Conservation (phyloP, 1,140 invertebrate genomes). For the Conus ventricosus region DNA sequence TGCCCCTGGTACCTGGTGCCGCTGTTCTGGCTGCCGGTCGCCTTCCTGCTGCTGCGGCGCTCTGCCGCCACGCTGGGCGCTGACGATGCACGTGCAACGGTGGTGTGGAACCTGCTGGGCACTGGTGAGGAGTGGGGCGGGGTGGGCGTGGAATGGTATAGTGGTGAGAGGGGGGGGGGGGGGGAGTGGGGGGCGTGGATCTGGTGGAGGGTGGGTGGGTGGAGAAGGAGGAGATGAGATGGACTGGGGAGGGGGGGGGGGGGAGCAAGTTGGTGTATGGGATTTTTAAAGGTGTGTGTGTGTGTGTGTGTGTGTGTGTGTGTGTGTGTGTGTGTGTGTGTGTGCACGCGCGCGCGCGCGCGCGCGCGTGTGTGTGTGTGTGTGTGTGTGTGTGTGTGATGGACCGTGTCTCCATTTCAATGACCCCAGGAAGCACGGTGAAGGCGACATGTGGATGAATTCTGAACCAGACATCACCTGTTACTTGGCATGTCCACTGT, state of each 20-base stretch:
- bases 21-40: slow-evolving; percentile 73
- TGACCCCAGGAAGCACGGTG: too few relatives aligned
- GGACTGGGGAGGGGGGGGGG: background rate
- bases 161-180: too few relatives aligned
- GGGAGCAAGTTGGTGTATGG: background rate
- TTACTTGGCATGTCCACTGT: too few relatives aligned
- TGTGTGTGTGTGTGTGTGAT: too few relatives aligned
- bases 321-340: too few relatives aligned
- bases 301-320: too few relatives aligned
- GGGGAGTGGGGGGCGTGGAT: too few relatives aligned
- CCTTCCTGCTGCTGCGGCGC: slow-evolving; percentile 44
- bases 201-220: background rate
- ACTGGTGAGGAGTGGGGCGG: background rate
- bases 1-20: slow-evolving; percentile 75
- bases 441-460: too few relatives aligned
- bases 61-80: slow-evolving; percentile 23
- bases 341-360: too few relatives aligned
- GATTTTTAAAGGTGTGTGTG: background rate
- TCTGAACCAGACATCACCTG: too few relatives aligned
- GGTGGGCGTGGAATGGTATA: background rate
- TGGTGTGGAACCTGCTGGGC: slow-evolving; percentile 2
- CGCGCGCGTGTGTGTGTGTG: too few relatives aligned
- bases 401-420: too few relatives aligned
- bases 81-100: background rate
- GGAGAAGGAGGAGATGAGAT: background rate